phyloP scores from a whole-genome alignment of 2,113 vertebrate genomes.

The Oncorhynchus tshawytscha region DNA sequence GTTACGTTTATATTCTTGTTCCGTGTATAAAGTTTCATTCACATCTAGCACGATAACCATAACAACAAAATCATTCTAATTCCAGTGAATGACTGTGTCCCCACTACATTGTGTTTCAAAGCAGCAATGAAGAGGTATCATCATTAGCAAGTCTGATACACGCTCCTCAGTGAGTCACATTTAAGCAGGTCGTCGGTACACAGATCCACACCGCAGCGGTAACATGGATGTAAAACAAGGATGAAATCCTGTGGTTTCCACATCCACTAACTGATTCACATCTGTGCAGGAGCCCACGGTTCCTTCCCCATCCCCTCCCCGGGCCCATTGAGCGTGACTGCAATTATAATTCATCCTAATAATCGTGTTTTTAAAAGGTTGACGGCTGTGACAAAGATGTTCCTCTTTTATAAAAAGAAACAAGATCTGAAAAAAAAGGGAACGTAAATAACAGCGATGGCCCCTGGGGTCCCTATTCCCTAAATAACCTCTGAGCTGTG shows the following conservation, averaged over 20 bases:
- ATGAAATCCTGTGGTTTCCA: slow-evolving; percentile 36
- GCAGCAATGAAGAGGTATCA: not conserved
- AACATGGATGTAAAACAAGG: slow-evolving; percentile 41
- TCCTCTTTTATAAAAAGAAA: slow-evolving; percentile 30
- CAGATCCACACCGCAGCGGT: slow-evolving; percentile 7
- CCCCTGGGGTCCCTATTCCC: slow-evolving; percentile 59
- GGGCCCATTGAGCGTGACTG: slow-evolving; percentile 48
- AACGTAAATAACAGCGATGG: slow-evolving; percentile 59
- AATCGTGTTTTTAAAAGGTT: slow-evolving; percentile 51
- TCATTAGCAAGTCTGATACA: slow-evolving; percentile 16
- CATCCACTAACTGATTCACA: slow-evolving; percentile 43
- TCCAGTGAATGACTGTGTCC: too few relatives aligned
- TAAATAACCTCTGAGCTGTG: slow-evolving; percentile 70
- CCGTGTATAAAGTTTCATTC: too few relatives aligned
- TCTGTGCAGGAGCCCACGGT: not conserved
- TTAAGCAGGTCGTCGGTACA: slow-evolving; percentile 43
- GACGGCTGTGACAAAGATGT: slow-evolving; percentile 55
- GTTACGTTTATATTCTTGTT: too few relatives aligned
- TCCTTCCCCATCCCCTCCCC: not conserved
- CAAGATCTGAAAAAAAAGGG: slow-evolving; percentile 25
- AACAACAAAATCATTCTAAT: too few relatives aligned
- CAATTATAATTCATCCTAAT: slow-evolving; percentile 67
- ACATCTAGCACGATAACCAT: too few relatives aligned
- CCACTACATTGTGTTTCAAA: not conserved
- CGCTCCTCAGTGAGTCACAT: slow-evolving; percentile 34